Conservation (phyloP, 2,797 vertebrate genomes). For the Rhynchonycteris naso region DNA sequence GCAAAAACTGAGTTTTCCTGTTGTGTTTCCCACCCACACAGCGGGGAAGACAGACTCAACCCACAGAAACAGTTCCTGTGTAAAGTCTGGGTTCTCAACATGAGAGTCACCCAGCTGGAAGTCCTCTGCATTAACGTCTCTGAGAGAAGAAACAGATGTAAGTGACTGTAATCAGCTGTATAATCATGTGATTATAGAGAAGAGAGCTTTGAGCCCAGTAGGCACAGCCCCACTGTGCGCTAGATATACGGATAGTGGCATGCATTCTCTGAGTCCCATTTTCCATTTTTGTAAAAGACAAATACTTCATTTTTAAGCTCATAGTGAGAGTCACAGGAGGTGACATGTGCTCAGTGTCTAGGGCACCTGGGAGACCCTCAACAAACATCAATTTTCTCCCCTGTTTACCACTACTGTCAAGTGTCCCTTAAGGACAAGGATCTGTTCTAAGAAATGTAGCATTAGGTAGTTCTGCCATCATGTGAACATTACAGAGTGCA, state of each 20-base stretch:
- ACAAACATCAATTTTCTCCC: neutral
- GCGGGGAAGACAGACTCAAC: neutral
- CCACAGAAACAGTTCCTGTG: neutral
- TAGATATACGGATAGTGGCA: rapidly evolving
- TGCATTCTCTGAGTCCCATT: neutral
- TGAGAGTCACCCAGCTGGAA: neutral
- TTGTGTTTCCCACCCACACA: neutral
- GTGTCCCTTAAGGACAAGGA: neutral
- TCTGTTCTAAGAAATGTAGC: rapidly evolving
- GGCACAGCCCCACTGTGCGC: rapidly evolving
- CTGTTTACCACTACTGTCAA: neutral
- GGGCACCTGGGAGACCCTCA: neutral
- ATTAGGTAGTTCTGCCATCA: neutral
- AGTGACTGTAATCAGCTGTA: rapidly evolving
- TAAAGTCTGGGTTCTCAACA: neutral
- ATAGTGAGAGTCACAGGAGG: neutral
- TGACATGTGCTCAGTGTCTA: neutral
- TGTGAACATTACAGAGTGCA: neutral
- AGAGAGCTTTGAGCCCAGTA: rapidly evolving
- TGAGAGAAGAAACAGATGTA: neutral
- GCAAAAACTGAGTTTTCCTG: neutral
- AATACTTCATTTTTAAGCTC: neutral
- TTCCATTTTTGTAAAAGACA: neutral
- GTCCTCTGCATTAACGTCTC: neutral
- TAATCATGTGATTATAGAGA: neutral